Base-by-base conservation (phyloP, 2,797 vertebrate species). In the Neoniphon sammara region DNA sequence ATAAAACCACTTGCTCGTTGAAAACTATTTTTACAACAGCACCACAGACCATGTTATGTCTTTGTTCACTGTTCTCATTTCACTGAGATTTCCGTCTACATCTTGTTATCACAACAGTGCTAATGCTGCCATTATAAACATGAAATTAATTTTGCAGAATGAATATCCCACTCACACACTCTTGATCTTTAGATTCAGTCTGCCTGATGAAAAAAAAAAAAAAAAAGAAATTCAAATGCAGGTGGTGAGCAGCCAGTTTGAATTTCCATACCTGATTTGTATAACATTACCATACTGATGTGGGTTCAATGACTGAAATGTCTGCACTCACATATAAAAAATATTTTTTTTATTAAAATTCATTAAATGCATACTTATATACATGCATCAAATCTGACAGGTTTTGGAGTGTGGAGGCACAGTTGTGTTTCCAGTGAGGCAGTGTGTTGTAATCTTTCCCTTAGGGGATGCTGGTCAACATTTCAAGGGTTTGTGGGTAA, bases 401-500 rank as follows among this genome's bases (percentile, higher is more conserved):
- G 72, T 73, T 83, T 25, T 27, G 5, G 54, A 25, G 47, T 68
- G 14, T 54, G 31, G 42, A 67, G 72, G 50, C 42, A 56, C 64
- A 21, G 64, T 67, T 63, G 55, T 58, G 59, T 61, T 83, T 81
- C 55, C 56, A 70, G 20, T 75, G 69, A 80, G 70, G 72, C 78
- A 75, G 84, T 71, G 87, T 80, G 80, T 78, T 82, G 46, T 84
- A 85, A 87, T 87, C 77, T 82, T 87, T 67, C 49, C 87, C 79
- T 56, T 12, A 74, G 74, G 86, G 84, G 39, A 80, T 82, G 74
- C 68, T 87, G 87, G 81, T 89, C 86, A 85, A 82, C 84, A 84
- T 84, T 68, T 70, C 36, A 65, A 54, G 18, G 21, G 14, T 87
- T 78, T 69, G 84, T 87, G 70, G 58, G 69, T 77, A 78, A 81